phyloP scores from a whole-genome alignment of 2,113 vertebrate species.

The Bostrychus sinensis region DNA sequence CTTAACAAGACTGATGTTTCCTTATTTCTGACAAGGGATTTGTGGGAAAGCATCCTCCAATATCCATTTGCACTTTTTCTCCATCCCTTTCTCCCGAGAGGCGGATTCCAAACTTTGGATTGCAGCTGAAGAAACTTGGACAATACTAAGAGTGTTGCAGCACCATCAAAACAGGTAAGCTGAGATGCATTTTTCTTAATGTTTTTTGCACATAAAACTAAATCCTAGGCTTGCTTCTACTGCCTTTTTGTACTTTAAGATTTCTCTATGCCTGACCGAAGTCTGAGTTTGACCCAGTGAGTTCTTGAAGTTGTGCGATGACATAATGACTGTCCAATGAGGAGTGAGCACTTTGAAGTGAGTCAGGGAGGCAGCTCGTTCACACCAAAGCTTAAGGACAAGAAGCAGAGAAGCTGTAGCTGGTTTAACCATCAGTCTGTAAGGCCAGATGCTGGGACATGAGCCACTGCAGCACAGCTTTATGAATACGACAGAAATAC shows the following conservation, averaged over 20 bases:
- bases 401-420: no score
- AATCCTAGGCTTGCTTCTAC: background rate
- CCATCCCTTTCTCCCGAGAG: constrained; percentile 34
- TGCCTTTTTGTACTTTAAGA: no score
- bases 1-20: background rate
- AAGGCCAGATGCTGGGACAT: no score
- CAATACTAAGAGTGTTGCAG: constrained; percentile 15
- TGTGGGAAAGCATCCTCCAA: constrained; percentile 54
- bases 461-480: no score
- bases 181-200: background rate
- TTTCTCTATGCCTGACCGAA: no score
- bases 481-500: no score
- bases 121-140: constrained; percentile 10
- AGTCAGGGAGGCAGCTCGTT: background rate
- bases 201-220: background rate
- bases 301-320: background rate
- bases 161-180: constrained; percentile 47
- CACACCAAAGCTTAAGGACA: no score
- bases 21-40: constrained; percentile 22
- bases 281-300: background rate
- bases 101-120: background rate
- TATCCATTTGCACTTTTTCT: constrained; percentile 28
- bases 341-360: background rate
- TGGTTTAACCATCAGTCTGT: no score
- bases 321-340: background rate